phyloP scores from a whole-genome alignment of 2,888 invertebrate genomes.

The Acleris cristana region DNA sequence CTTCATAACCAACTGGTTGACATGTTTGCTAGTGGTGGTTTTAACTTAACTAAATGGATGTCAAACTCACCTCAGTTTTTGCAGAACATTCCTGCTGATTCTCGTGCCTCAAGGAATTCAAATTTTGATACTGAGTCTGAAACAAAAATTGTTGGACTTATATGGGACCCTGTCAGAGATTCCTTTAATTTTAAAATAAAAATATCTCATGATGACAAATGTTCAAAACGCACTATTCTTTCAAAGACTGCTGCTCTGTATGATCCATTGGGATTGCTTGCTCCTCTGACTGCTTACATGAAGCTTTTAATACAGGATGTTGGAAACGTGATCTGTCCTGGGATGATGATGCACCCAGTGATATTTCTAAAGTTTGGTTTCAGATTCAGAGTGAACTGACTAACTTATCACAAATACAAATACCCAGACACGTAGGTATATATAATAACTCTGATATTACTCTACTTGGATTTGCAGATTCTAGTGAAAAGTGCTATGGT shows the following conservation, averaged over 20 bases:
- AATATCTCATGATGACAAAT: not conserved
- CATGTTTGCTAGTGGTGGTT: slow-evolving; percentile 32
- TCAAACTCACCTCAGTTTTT: slow-evolving; percentile 18
- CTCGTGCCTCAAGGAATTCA: not conserved
- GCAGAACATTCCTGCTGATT: slow-evolving; percentile 7
- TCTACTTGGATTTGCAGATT: slow-evolving; percentile 14
- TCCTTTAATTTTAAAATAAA: slow-evolving; percentile 16
- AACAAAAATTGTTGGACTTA: slow-evolving; percentile 19
- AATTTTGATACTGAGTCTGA: slow-evolving; percentile 20
- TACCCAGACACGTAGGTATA: slow-evolving; percentile 6
- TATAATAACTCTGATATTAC: not conserved
- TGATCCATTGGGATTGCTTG: slow-evolving; percentile 9
- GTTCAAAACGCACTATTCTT: slow-evolving; percentile 21
- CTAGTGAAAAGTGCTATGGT: slow-evolving; percentile 23
- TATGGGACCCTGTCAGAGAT: slow-evolving; percentile 11
- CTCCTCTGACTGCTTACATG: slow-evolving; percentile 11
- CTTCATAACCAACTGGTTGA: slow-evolving; percentile 21
- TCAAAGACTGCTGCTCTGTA: slow-evolving; percentile 13
- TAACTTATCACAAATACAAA: not conserved
- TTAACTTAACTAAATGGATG: slow-evolving; percentile 33
- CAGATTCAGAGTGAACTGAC: not conserved
- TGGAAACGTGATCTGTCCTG: slow-evolving; percentile 22
- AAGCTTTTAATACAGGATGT: slow-evolving; percentile 18
- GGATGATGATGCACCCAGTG: slow-evolving; percentile 18
- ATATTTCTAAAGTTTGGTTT: not conserved